Evolutionary conservation across 2,888 invertebrate species (phyloP).

Genomic region (Siphlonurus alternatus): DNA sequence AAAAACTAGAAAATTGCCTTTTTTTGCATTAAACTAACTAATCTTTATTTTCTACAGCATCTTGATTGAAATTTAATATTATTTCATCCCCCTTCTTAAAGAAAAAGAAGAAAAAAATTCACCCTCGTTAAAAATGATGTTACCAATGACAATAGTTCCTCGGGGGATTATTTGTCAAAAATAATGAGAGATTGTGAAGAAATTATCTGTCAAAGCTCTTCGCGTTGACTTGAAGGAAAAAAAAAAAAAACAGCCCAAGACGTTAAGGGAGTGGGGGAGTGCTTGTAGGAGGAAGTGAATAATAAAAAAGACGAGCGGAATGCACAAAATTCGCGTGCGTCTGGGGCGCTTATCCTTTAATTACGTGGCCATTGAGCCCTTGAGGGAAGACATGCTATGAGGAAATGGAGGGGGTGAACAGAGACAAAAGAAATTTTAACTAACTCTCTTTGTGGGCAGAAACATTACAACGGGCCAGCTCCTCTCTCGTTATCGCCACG

Average conservation of each 20-base stretch:
- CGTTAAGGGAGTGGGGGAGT: neutral
- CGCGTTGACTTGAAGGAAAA: neutral
- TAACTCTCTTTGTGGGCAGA: neutral
- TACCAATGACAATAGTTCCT: neutral
- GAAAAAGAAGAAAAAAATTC: neutral
- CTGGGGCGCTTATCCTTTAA: neutral
- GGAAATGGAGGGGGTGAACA: neutral
- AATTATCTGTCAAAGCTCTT: neutral
- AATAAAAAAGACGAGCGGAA: neutral
- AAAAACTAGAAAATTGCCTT: too few relatives aligned
- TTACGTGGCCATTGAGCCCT: neutral
- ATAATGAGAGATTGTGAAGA: neutral
- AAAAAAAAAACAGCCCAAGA: neutral
- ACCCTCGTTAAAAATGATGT: conserved; percentile 1
- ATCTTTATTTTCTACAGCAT: too few relatives aligned
- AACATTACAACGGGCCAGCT: neutral
- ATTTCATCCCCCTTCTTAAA: neutral
- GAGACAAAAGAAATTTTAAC: neutral
- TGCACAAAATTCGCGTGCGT: neutral
- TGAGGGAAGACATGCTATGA: neutral
- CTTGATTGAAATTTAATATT: conserved; percentile 4
- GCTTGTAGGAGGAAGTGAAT: neutral
- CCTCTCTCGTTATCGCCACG: neutral
- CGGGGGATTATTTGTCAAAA: conserved; percentile 1
- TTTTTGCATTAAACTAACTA: too few relatives aligned